Conservation (phyloP, 2,797 vertebrate genomes). For the Aratinga solstitialis region DNA sequence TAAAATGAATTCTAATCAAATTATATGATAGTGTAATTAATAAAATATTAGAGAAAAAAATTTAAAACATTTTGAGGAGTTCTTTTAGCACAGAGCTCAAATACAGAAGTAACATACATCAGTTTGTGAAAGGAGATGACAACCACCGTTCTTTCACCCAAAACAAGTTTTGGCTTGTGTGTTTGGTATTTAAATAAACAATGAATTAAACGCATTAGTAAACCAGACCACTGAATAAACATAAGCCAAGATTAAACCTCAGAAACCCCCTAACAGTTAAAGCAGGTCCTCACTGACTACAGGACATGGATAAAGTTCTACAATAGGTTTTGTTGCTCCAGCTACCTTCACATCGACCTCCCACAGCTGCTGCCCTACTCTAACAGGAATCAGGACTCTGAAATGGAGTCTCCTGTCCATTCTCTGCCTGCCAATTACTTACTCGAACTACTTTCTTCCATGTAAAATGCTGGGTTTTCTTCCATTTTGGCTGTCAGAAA, state of each 20-base stretch:
- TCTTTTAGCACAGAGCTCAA: not conserved
- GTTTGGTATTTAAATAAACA: not conserved
- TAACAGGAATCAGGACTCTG: not conserved
- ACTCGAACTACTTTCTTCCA: not conserved
- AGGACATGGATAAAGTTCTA: not conserved
- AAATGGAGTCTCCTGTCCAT: not conserved
- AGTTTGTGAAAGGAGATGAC: not conserved
- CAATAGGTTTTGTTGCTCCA: not conserved
- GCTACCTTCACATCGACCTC: not conserved
- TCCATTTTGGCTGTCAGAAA: not conserved
- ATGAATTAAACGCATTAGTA: not conserved
- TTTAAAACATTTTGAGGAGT: not conserved
- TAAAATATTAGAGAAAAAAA: not conserved
- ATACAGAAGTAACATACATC: not conserved
- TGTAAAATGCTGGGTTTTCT: not conserved
- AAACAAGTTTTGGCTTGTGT: rapidly evolving
- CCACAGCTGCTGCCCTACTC: not conserved
- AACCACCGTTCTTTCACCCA: not conserved
- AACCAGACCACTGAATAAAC: not conserved
- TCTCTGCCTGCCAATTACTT: not conserved
- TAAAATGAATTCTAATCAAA: not conserved
- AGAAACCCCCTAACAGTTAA: not conserved
- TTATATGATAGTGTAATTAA: not conserved
- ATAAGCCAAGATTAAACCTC: not conserved
- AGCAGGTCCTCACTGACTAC: not conserved